Conservation (phyloP, 2,888 invertebrate species). For the Nasonia oneida region DNA sequence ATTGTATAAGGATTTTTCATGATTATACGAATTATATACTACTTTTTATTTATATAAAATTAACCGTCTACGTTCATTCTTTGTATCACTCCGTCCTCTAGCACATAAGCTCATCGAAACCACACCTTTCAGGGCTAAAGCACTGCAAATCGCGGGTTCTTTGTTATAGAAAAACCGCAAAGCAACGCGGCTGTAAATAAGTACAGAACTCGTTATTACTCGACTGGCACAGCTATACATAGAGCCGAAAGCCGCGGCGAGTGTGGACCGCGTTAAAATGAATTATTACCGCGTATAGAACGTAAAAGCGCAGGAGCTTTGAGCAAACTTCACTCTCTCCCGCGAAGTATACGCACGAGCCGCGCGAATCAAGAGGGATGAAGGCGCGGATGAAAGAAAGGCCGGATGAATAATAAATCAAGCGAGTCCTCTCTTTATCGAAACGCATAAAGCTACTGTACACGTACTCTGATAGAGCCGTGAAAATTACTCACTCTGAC, state of each 20-base stretch:
- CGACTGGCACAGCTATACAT: not conserved
- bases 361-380: not conserved
- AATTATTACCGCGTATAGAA: slow-evolving; percentile 53
- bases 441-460: slow-evolving; percentile 22
- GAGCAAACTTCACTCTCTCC: slow-evolving; percentile 19
- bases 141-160: not conserved
- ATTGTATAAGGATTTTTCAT: slow-evolving; percentile 68
- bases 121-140: not conserved
- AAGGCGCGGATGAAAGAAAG: not conserved
- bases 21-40: slow-evolving; percentile 76
- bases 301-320: slow-evolving; percentile 23
- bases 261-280: slow-evolving; percentile 49
- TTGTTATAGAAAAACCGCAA: not conserved
- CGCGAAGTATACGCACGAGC: not conserved
- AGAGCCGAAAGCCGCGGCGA: not conserved
- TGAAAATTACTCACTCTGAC: slow-evolving; percentile 37
- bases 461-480: slow-evolving; percentile 15
- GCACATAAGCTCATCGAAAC: too few species aligned
- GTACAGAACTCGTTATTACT: slow-evolving; percentile 19
- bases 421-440: slow-evolving; percentile 43
- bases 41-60: slow-evolving; percentile 76
- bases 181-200: not conserved
- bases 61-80: not conserved
- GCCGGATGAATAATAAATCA: slow-evolving; percentile 57
- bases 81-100: not conserved